A percentile compares a stretch with the other conserved stretches of the same genome.
Conservation (phyloP, 2,113 vertebrate species). For the Entelurus aequoreus region DNA sequence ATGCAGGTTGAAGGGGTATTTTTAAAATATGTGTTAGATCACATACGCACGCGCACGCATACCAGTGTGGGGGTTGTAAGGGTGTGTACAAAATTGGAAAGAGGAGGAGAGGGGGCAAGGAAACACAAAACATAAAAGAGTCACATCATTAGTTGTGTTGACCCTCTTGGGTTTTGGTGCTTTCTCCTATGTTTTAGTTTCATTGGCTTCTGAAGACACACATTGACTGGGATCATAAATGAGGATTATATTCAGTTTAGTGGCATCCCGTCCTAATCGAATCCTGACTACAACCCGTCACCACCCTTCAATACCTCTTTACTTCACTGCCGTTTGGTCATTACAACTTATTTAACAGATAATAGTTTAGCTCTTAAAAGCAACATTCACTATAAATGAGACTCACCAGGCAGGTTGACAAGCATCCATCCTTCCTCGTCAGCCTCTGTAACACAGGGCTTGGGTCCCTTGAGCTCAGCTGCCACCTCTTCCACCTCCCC, state of each 20-base stretch:
- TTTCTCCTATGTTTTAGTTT: slow-evolving; percentile 37
- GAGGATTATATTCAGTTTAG: slow-evolving; percentile 23
- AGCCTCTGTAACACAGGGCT: slow-evolving; percentile 82
- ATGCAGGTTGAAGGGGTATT: slow-evolving; percentile 52
- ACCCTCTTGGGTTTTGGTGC: slow-evolving; percentile 50
- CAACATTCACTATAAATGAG: not conserved
- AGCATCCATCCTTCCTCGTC: slow-evolving; percentile 97
- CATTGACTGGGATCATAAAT: slow-evolving; percentile 45
- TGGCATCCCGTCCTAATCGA: slow-evolving; percentile 13
- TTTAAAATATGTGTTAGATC: slow-evolving; percentile 37
- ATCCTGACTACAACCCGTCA: slow-evolving; percentile 30
- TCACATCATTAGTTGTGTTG: slow-evolving; percentile 81
- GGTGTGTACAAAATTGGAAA: slow-evolving; percentile 64
- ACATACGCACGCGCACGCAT: slow-evolving; percentile 67
- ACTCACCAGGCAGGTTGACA: slow-evolving; percentile 91
- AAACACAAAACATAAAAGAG: slow-evolving; percentile 81
- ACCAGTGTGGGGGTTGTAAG: slow-evolving; percentile 60
- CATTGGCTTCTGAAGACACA: slow-evolving; percentile 25
- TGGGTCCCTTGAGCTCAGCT: slow-evolving; percentile 79
- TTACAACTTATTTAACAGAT: not conserved
- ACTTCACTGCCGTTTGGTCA: slow-evolving; percentile 8
- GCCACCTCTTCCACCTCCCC: slow-evolving; percentile 75
- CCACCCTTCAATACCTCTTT: slow-evolving; percentile 15
- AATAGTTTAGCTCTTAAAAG: not conserved
- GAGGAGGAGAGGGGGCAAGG: slow-evolving; percentile 68